Base-by-base conservation (phyloP, 1,140 invertebrate species). In the Calosoma granatense region DNA sequence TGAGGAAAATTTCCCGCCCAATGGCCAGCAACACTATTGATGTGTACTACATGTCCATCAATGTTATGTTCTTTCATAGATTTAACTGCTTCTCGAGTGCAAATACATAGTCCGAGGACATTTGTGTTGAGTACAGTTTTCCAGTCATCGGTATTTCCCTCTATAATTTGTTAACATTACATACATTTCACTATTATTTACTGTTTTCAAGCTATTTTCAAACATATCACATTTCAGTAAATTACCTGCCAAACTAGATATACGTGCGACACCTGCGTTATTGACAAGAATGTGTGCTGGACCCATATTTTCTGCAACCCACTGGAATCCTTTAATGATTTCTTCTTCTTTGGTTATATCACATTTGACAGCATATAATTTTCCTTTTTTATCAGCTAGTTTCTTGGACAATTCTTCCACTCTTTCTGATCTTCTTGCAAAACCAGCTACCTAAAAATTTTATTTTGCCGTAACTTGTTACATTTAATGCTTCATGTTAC, bases 221-320 rank as follows among this genome's bases (percentile, higher is more conserved):
- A 82, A 56, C 4, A 74, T 69, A 12, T 62, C 74, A 72, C 2
- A 67, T 64, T 0, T 54, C 59, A 2, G 64, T 60, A 23, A 63
- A 1, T 61, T 69, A 41, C 63, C 60, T 51, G 63, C 61, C 2
- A 65, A 60, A 0, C 70, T 58, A 9, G 56, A 54, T 0, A 56
- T 54, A 0, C 57, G 47, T 1, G 63, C 55, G 2, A 64, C 26
- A 14, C 83, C 87, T 2, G 87, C 87, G 65, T 86, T 88, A 65
- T 90, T 90, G 22, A 92, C 72, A 47, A 88, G 72, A 1, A 90
- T 71, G 64, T 88, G 79, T 1, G 87, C 72, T 14, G 81, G 78
- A 6, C 82, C 84, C 22, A 82, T 70, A 1, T 76, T 75, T 4
- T 75, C 67, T 41, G 80, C 75, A 12, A 82, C 76, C 75, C 77